Base-by-base conservation (phyloP, 2,888 invertebrate genomes). In the Drosophila subquinaria region DNA sequence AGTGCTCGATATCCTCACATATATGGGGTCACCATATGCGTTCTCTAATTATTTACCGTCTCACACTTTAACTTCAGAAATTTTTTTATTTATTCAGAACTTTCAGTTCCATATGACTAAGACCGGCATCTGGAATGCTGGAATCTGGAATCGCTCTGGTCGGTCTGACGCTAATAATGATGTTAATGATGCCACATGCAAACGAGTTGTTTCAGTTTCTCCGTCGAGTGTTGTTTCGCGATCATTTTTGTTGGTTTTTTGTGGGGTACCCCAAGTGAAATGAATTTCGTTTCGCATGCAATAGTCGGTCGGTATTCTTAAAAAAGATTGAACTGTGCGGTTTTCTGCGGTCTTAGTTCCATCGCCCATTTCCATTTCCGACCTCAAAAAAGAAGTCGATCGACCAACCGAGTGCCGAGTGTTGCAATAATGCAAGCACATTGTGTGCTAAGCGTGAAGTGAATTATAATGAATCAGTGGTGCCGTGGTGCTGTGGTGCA, bases 381-480 rank as follows among this genome's bases (percentile, higher is more conserved):
- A 62, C 63, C 15, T 53, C 52, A 55, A 61, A 53, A 53, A 56
- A 59, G 45, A 62, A 61, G 59, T 63, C 35, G 63, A 72, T 77
- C 57, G 57, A 23, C 59, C 69, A 36, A 10, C 55, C 55, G 48
- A 60, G 27, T 52, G 11, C 55, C 55, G 48, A 60, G 36, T 57
- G 20, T 64, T 64, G 81, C 67, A 70, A 81, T 74, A 78, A 81
- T 78, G 74, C 82, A 67, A 78, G 74, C 71, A 71, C 69, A 81
- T 74, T 80, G 79, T 81, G 65, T 78, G 71, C 75, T 78, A 74
- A 74, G 79, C 79, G 80, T 81, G 82, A 78, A 78, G 69, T 74
- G 79, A 80, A 80, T 80, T 80, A 78, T 80, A 80, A 81, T 81
- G 70, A 79, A 63, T 65, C 68, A 62, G 69, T 73, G 63, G 42